Evolutionary conservation across 2,888 invertebrate species (phyloP), one percentile per base, ranked within the genome.

Genomic region (Hemistola chrysoprasaria): DNA sequence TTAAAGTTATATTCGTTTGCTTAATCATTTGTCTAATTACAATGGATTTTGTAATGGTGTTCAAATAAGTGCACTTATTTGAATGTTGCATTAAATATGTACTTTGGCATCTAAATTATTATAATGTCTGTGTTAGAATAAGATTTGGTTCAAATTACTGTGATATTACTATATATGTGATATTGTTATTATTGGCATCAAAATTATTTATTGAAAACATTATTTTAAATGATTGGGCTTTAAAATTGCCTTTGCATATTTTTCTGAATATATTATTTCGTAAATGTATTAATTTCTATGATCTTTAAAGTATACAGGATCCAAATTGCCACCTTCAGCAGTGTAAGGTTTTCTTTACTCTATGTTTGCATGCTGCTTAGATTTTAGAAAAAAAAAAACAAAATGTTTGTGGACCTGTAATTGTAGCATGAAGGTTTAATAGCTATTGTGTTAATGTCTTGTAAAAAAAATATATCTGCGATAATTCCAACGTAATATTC

Each of bases 281-380:
- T 33, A n/a, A 32, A 26, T 40, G 8, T 46, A 39, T 22, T 38
- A 33, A 37, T 42, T 22, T 34, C 2, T 23, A 9, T n/a, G 9
- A 11, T 1, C 40, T 53, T 54, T 50, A 35, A 46, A 62, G 56
- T 44, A 50, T 32, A 30, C 43, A 44, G 43, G 38, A 3, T 34
- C 43, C 21, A 20, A 49, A 43, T 41, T 29, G 11, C 29, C 35
- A 34, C 23, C 40, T 27, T 22, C 31, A 8, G 35, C 32, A 28
- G 8, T 22, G 45, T 45, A 45, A 45, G 40, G 29, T 26, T 36
- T 8, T 37, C 20, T 22, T 23, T 44, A 31, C 20, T 22, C 21
- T 44, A 31, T 44, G 27, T 40, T 32, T 43, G 36, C 44, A 39
- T 43, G 43, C 10, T 8, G 24, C 23, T 23, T 35, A 25, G 16